Evolutionary conservation across 2,797 vertebrate species (phyloP).

Genomic region (Pipistrellus kuhlii): DNA sequence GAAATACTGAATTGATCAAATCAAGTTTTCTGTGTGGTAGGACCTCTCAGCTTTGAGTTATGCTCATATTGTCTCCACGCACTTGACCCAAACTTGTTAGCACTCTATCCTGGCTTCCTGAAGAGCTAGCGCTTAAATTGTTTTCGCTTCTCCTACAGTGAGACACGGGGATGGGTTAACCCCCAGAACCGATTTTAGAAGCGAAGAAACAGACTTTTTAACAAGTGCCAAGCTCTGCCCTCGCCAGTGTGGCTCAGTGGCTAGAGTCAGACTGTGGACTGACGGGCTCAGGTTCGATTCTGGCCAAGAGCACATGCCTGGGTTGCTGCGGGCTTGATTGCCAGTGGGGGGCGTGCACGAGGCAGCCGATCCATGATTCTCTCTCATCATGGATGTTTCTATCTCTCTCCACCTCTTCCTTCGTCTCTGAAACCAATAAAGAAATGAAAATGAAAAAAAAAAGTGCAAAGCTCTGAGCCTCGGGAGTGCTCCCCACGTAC

Average conservation of each 20-base stretch:
- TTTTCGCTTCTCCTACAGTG: not conserved
- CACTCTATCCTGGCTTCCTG: not conserved
- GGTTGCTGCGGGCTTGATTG: too few species aligned
- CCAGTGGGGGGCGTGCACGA: too few species aligned
- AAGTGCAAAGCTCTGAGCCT: not conserved
- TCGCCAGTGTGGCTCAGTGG: too few species aligned
- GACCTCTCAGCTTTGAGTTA: not conserved
- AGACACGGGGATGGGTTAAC: not conserved
- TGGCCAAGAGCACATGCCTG: too few species aligned
- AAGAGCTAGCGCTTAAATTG: not conserved
- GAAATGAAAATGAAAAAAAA: too few species aligned
- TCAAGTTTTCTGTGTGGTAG: not conserved
- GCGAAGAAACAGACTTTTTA: not conserved
- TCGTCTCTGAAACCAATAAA: too few species aligned
- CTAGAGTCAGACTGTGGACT: too few species aligned
- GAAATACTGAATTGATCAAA: not conserved
- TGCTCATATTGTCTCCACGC: not conserved
- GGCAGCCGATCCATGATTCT: too few species aligned
- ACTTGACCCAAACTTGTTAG: not conserved
- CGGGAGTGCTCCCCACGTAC: constrained; percentile 85
- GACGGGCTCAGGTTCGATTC: too few species aligned
- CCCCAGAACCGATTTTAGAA: not conserved
- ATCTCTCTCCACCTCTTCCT: too few species aligned
- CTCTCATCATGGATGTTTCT: too few species aligned
- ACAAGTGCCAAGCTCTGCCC: not conserved